phyloP scores from a whole-genome alignment of 2,888 invertebrate genomes.

The Cyrtodaria siliqua region DNA sequence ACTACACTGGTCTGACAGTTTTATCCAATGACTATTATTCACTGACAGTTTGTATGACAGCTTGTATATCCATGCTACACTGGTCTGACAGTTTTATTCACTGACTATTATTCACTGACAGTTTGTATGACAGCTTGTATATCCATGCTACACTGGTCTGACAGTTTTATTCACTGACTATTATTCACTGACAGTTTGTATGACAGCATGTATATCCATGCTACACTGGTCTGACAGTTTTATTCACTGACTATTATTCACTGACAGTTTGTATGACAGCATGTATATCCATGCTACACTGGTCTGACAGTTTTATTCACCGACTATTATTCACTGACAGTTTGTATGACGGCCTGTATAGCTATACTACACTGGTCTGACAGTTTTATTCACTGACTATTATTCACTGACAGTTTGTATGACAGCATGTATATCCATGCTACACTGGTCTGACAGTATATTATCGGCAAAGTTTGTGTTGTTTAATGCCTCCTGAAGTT shows the following conservation, averaged over 20 bases:
- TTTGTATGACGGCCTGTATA: constrained; percentile 1
- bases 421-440: constrained; percentile 59
- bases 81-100: background rate
- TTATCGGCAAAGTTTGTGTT: constrained; percentile 53
- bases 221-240: too few species aligned
- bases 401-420: constrained; percentile 63
- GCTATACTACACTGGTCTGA: background rate
- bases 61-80: background rate
- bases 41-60: background rate
- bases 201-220: too few species aligned
- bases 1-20: too few species aligned
- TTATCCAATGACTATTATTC: too few species aligned
- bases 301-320: too few species aligned
- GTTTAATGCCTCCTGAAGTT: constrained; percentile 70
- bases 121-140: constrained; percentile 64
- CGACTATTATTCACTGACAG: too few species aligned
- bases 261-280: too few species aligned
- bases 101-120: constrained; percentile 50
- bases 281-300: too few species aligned
- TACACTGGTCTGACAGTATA: constrained; percentile 58
- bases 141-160: constrained; percentile 62
- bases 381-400: background rate
- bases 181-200: too few species aligned
- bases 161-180: constrained; percentile 22
- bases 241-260: too few species aligned